Conservation (phyloP, 2,888 invertebrate genomes). For the Minunthozetes semirufus region DNA sequence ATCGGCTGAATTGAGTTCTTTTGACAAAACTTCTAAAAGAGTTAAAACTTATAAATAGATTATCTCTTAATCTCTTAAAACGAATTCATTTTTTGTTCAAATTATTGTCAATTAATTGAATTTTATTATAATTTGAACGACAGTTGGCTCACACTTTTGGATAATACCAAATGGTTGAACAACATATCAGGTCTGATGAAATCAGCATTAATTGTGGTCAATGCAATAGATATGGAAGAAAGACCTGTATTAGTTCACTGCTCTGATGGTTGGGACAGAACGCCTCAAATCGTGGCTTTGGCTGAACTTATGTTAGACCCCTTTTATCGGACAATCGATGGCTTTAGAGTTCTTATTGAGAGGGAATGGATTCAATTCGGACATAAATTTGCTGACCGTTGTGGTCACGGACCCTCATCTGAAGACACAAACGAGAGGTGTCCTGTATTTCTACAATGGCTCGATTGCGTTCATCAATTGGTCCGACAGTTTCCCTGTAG, state of each 20-base stretch:
- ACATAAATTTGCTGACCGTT: constrained; percentile 95
- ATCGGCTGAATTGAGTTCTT: too few relatives aligned
- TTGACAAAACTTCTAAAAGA: too few relatives aligned
- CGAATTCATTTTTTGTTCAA: too few relatives aligned
- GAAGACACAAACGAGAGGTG: constrained; percentile 92
- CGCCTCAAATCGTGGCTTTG: constrained; percentile 89
- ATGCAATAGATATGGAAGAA: constrained; percentile 62
- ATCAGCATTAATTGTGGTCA: constrained; percentile 70
- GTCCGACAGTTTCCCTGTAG: constrained; percentile 78
- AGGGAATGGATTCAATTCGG: constrained; percentile 97
- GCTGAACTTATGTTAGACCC: constrained; percentile 89
- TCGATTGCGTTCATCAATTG: constrained; percentile 91
- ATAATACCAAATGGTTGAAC: constrained; percentile 84
- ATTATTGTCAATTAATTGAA: neutral
- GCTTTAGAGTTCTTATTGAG: constrained; percentile 85
- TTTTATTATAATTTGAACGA: too few relatives aligned
- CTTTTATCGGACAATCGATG: constrained; percentile 87
- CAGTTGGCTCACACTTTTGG: constrained; percentile 82
- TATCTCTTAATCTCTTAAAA: too few relatives aligned
- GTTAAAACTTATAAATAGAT: too few relatives aligned
- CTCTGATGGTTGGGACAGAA: constrained; percentile 98
- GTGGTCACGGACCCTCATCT: constrained; percentile 61
- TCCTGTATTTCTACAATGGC: constrained; percentile 95
- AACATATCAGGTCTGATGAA: constrained; percentile 77
- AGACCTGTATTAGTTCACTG: constrained; percentile 93